Evolutionary conservation across 2,888 invertebrate genomes (phyloP), one percentile per base, ranked within the genome.

Genomic region (Orthonevra nobilis): DNA sequence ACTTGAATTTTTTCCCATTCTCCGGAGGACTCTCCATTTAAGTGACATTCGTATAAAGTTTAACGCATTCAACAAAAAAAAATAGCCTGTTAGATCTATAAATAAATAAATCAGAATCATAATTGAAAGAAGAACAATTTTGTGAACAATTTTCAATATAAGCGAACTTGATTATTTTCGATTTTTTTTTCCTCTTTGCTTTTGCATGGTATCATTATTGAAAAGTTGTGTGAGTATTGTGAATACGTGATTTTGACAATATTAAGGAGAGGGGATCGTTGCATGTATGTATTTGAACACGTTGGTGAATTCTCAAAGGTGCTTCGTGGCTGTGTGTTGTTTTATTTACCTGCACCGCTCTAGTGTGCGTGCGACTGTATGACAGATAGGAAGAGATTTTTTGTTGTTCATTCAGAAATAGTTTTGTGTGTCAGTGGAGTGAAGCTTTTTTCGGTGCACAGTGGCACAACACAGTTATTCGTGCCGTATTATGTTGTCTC

Each of bases 381-480:
- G 40, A 56, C 46, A 56, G 28, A 38, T 46, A 14, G 36, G 17
- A 50, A 36, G 9, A 42, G 15, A 52, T 26, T 26, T n/a, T 66
- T 2, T 34, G 15, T 50, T 3, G 36, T 66, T 36, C 56, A 60
- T 69, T 69, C 42, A 60, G 42, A 52, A 60, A 52, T 70, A 63
- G 75, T 75, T 70, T 75, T 75, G 42, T 75, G 56, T 75, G 75
- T 75, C 75, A 75, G 63, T 75, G 63, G 75, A 75, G 75, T 75
- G 70, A 70, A 70, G 50, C 68, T 74, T 68, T 60, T 60, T 3
- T 2, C 3, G 38, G 7, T 50, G 69, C 69, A 34, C 42, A 60
- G 58, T 40, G 58, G 36, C 48, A 40, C 52, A 70, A 23, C 46
- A 54, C 46, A 61, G 52, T 46, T 52, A 54, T 30, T 36, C 54